A percentile compares a stretch with the other conserved stretches of the same genome.
phyloP scores from a whole-genome alignment of 2,797 vertebrate species.

The Yasuhikotakia modesta region DNA sequence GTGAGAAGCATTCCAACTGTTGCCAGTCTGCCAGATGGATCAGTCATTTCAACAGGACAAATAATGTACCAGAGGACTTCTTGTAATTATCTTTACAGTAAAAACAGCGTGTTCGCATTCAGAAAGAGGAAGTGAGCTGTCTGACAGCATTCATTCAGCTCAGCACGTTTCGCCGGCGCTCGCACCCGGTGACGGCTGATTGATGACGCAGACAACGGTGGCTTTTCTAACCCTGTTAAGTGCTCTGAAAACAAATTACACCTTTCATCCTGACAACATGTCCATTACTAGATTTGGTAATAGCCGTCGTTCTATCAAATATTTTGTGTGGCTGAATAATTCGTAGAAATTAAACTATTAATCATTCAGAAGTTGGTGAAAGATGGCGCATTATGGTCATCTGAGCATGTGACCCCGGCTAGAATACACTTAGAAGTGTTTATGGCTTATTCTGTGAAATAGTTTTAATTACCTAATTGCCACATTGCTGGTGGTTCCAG shows the following conservation, averaged over 20 bases:
- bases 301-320: conserved; percentile 79
- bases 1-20: conserved; percentile 32
- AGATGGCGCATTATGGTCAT: conserved; percentile 55
- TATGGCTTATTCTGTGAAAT: conserved; percentile 77
- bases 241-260: conserved; percentile 83
- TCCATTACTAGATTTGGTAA: conserved; percentile 82
- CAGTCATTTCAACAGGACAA: conserved; percentile 63
- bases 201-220: conserved; percentile 76
- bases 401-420: conserved; percentile 64
- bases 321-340: conserved; percentile 82
- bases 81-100: conserved; percentile 72
- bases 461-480: conserved; percentile 80
- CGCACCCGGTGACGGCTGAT: conserved; percentile 80
- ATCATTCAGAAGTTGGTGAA: conserved; percentile 76
- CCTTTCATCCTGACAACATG: conserved; percentile 81
- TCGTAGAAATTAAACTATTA: conserved; percentile 83
- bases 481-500: conserved; percentile 65
- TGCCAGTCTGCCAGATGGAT: conserved; percentile 52
- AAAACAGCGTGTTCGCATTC: conserved; percentile 67
- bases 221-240: conserved; percentile 80
- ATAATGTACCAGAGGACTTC: conserved; percentile 64
- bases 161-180: conserved; percentile 75
- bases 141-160: conserved; percentile 68
- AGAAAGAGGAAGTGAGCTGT: conserved; percentile 66
- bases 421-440: conserved; percentile 73